Percentiles rank a stretch among this genome's conserved stretches.
These are phyloP conservation scores for Cyphomyrmex costatus DNA, from an alignment of 1,140 invertebrate species.

Conservation along the genomic window DNA sequence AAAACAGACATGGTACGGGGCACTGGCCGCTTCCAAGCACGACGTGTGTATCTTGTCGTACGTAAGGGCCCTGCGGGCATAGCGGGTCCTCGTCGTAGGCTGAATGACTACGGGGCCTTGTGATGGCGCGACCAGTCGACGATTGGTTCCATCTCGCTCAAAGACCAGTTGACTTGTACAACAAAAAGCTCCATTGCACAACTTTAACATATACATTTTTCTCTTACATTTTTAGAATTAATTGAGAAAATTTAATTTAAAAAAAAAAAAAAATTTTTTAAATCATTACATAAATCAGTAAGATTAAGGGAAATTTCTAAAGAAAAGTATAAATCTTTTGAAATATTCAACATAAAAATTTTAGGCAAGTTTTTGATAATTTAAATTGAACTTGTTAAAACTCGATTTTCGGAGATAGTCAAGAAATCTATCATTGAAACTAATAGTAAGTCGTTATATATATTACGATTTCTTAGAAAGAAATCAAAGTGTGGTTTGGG, in stretches of 20 bases:
- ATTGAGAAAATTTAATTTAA: not conserved
- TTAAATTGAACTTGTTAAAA: not conserved
- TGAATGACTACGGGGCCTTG: constrained; percentile 43
- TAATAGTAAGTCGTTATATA: not conserved
- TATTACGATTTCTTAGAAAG: not conserved
- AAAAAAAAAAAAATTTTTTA: not conserved
- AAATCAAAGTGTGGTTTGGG: not conserved
- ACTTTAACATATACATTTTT: constrained; percentile 1
- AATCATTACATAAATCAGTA: not conserved
- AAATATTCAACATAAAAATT: not conserved
- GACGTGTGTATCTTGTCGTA: constrained; percentile 56
- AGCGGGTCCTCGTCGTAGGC: constrained; percentile 37
- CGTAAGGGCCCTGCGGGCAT: constrained; percentile 59
- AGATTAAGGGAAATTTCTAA: not conserved
- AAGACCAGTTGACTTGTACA: not conserved
- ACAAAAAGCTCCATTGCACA: not conserved
- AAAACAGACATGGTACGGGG: constrained; percentile 9
- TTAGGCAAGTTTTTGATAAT: not conserved
- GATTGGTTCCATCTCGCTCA: not conserved
- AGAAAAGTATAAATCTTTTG: not conserved
- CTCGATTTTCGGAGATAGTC: not conserved
- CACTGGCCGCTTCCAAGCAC: constrained; percentile 49
- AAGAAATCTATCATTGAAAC: not conserved
- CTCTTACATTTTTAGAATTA: not conserved
- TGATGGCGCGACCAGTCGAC: not conserved